Evolutionary conservation across 2,888 invertebrate genomes (phyloP), one percentile per base, ranked within the genome.

Genomic region (Liodrosophila aerea): DNA sequence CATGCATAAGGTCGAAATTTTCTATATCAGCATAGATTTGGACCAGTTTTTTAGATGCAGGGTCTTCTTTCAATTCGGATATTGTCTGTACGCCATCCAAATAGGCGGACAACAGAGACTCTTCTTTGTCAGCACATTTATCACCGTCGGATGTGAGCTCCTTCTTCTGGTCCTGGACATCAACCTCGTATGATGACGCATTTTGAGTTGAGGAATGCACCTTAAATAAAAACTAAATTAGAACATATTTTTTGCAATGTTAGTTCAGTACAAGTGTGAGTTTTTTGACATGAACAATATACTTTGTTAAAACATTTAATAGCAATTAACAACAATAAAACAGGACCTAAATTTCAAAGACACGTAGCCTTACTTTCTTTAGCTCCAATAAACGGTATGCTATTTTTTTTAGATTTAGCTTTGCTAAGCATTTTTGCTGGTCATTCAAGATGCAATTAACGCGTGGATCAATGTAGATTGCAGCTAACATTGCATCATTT

Each of bases 1-100:
- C 41, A 47, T 47, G 12, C 7, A 9, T 29, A 9, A 11, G 3
- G 8, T 36, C 36, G 13, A 43, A 49, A 13, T 31, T 50, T 16
- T 50, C 50, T 7, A 54, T 37, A 22, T 61, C 50, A 16, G 27
- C 15, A 41, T 51, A 56, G 34, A 51, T 51, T 46, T 36, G 40
- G 1, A 5, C 5, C 11, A 56, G 27, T 29, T 53, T 33, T 27
- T 3, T 40, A 15, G 44, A 29, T 8, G 34, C 16, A 16, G 37
- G 22, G 0, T 60, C 37, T 27, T 53, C 16, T 43, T 37, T 22
- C n/a, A 3, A 31, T 54, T 53, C 39, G 8, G 44, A 2, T 16
- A 50, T n/a, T 18, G 45, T 30, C 44, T 54, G 50, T 0, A 54
- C 11, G 11, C 15, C 33, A 43, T 53, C 47, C 39, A 61, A 61